A percentile compares a stretch with the other conserved stretches of the same genome.
Conservation (phyloP, 2,888 invertebrate species). For the Coelopa pilipes region DNA sequence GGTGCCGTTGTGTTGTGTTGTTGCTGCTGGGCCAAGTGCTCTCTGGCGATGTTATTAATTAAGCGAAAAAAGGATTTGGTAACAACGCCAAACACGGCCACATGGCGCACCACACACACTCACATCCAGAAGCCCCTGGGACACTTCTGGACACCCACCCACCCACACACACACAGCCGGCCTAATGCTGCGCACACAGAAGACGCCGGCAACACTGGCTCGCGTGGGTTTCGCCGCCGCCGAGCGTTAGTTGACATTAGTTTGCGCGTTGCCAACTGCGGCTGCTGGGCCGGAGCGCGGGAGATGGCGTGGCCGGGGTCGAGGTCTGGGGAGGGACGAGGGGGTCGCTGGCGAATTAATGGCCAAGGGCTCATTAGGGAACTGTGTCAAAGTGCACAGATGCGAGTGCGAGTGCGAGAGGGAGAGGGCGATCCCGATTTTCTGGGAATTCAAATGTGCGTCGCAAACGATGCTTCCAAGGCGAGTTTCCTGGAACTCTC, state of each 20-base stretch:
- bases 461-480: too few relatives aligned
- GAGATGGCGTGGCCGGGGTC: background rate
- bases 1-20: background rate
- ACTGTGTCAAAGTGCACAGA: slow-evolving; percentile 13
- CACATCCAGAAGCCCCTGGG: slow-evolving; percentile 17
- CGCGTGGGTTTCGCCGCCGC: slow-evolving; percentile 20
- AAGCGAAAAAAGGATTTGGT: slow-evolving; percentile 55
- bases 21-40: slow-evolving; percentile 17
- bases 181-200: slow-evolving; percentile 61
- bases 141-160: background rate
- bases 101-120: slow-evolving; percentile 38
- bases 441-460: too few relatives aligned
- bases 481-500: too few relatives aligned
- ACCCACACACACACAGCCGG: slow-evolving; percentile 42
- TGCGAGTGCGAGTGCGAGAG: background rate
- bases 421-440: too few relatives aligned
- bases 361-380: slow-evolving; percentile 16
- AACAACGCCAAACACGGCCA: slow-evolving; percentile 54
- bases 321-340: background rate
- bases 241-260: slow-evolving; percentile 44
- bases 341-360: background rate
- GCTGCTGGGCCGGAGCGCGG: background rate
- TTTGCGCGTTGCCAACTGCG: slow-evolving; percentile 34
- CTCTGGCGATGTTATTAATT: slow-evolving; percentile 54
- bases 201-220: slow-evolving; percentile 32